Evolutionary conservation across 92 coral and sea anemone species (phyloP).

Genomic region (Umimayanthus chanpuru): DNA sequence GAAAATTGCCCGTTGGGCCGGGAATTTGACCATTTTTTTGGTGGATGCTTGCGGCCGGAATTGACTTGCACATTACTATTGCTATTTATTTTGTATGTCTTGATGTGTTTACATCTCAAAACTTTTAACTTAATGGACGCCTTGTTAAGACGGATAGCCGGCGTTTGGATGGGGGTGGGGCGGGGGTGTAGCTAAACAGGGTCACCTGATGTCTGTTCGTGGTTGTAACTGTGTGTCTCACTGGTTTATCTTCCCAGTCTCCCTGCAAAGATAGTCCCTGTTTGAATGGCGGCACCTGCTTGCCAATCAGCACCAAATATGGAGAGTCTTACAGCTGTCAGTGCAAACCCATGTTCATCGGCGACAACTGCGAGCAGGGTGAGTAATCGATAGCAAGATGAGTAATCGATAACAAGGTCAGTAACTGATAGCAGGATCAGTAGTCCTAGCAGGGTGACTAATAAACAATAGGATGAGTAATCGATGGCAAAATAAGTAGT

Average conservation of each 20-base stretch:
- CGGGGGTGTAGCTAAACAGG: neutral
- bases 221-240: neutral
- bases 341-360: neutral
- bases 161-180: too few species aligned
- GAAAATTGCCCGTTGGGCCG: too few species aligned
- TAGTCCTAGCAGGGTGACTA: too few species aligned
- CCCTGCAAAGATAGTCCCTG: neutral
- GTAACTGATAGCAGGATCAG: too few species aligned
- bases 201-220: neutral
- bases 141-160: neutral
- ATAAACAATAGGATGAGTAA: too few species aligned
- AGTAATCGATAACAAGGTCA: too few species aligned
- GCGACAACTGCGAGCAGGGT: slow-evolving; percentile 6
- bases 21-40: too few species aligned
- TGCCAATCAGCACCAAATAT: neutral
- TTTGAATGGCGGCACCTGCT: slow-evolving; percentile 5
- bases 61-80: too few species aligned
- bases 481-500: too few species aligned
- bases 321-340: neutral
- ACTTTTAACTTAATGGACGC: neutral
- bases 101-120: too few species aligned
- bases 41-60: too few species aligned
- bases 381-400: neutral
- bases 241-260: neutral
- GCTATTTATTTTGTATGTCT: too few species aligned